Base-by-base conservation (phyloP, 2,888 invertebrate species). In the Augiades crinisus region DNA sequence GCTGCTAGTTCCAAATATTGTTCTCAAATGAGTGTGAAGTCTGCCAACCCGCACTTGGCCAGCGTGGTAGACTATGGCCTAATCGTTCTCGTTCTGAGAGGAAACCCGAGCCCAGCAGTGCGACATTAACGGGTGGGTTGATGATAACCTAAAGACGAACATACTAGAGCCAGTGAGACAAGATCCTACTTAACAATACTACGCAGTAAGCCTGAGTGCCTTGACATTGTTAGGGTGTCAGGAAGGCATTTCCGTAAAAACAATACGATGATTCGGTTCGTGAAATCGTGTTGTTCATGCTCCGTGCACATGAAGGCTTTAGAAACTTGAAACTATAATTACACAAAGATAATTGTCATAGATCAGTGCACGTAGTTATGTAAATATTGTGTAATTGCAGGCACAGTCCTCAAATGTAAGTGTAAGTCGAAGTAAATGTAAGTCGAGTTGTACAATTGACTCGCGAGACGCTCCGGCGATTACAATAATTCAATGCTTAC, bases 281-380 rank as follows among this genome's bases (percentile, higher is more conserved):
- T 44, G 33, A 44, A 44, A 44, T 33, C 21, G 22, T 44, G 31
- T 13, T 33, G 33, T 44, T 44, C 44, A 44, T 21, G 33, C 21
- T 44, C 44, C 22, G 13, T 33, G n/a, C 33, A 34, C 22, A 34
- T 45, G 31, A 44, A 44, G 45, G 45, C 33, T 45, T 22, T 45
- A 34, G 45, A 34, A 45, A 45, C 34, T 13, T 24, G 34, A 31
- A 33, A 7, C 12, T 43, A 19, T 17, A 21, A 44, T 31, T 31
- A 34, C 10, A 34, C 13, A 34, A 16, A 5, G 43, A 8, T 44
- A 44, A 19, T 44, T 44, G 21, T 44, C 33, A 44, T 44, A 44
- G 21, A 33, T 31, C 13, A 44, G 31, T 31, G 44, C 31, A 21
- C 33, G 31, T 21, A 33, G 33, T 44, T 44, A 19, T 13, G 13